phyloP scores from a whole-genome alignment of 2,113 vertebrate species.

The Eclectus roratus region DNA sequence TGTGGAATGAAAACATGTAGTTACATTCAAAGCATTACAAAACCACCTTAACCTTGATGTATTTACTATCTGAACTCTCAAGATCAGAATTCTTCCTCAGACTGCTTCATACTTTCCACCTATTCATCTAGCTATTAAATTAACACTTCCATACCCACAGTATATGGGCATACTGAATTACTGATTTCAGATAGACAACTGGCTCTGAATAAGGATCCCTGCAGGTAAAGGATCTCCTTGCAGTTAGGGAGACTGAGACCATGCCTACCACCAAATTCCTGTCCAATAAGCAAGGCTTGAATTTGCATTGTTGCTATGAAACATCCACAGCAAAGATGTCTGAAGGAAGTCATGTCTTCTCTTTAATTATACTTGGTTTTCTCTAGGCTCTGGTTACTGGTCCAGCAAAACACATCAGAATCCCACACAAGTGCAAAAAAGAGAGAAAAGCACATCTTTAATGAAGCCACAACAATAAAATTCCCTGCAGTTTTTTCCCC shows the following conservation, averaged over 20 bases:
- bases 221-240: not conserved
- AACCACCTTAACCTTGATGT: not conserved
- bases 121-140: not conserved
- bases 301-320: not conserved
- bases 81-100: not conserved
- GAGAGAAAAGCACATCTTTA: not conserved
- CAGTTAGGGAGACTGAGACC: not conserved
- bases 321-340: not conserved
- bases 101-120: not conserved
- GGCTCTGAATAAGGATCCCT: not conserved
- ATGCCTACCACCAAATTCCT: not conserved
- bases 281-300: not conserved
- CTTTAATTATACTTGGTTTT: not conserved
- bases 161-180: not conserved
- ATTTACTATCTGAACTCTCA: not conserved
- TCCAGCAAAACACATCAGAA: not conserved
- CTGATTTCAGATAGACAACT: not conserved
- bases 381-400: not conserved
- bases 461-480: not conserved
- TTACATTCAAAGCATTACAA: not conserved
- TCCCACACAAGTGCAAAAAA: not conserved
- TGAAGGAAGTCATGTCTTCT: not conserved
- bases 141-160: not conserved
- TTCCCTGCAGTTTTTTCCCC: not conserved
- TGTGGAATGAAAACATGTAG: not conserved